Evolutionary conservation across 2,797 vertebrate species (phyloP), one percentile per base, ranked within the genome.

Genomic region (Champsocephalus esox): DNA sequence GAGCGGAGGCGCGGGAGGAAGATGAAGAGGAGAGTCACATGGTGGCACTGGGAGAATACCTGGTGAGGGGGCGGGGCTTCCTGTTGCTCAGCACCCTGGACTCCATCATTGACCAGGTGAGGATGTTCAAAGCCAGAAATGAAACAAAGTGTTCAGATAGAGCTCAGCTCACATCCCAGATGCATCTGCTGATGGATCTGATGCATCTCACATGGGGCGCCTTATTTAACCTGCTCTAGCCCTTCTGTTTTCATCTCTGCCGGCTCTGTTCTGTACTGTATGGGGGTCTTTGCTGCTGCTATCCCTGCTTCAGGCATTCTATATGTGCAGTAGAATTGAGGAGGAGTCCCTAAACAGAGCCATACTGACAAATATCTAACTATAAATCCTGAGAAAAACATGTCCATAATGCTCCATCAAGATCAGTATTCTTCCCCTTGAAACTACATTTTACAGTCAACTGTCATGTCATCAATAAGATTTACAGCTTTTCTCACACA

Each of bases 21-120:
- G 97, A 98, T 41, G 97, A 99, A 81, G 97, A 98, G 83, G 97
- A 98, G 92, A 97, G 96, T 63, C 97, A 99, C 87, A 97, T 99
- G 97, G 96, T 96, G 68, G 95, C 96, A 0, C 94, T 99, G 74
- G 97, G 97, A n/a, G 97, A 98, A 79, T 99, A 99, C 92, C 94
- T 99, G 74, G 96, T 99, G 85, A 94, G 96, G 56, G 98, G 98
- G 11, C 96, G 96, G 64, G 98, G 98, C 38, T 98, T 97, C 91
- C 88, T 96, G 75, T 92, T 99, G 71, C 97, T 99, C 80, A 97
- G 95, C 88, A 97, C 95, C 16, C 89, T 99, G 82, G 97, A 99
- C 83, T 95, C 95, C 1, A 96, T 96, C 87, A 97, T 99, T 73
- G 97, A 99, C 92, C 97, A 99, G 97, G 98, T 99, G 71, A 83